Conservation (phyloP, 2,888 invertebrate species). For the Entomobrya proxima region DNA sequence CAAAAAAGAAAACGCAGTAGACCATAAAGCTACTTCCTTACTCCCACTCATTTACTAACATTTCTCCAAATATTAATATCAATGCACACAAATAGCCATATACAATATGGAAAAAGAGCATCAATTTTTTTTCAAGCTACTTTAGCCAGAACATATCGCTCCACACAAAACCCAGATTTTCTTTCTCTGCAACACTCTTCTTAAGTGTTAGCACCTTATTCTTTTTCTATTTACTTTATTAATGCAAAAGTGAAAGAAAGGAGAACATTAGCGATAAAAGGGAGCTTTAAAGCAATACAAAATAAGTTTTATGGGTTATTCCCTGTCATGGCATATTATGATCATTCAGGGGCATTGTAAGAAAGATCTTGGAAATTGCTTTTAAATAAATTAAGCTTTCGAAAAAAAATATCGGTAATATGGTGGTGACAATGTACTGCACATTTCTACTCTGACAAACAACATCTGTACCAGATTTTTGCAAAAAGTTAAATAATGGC, state of each 20-base stretch:
- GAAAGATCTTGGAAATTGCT: slow-evolving; percentile 20
- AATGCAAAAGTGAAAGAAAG: background rate
- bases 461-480: slow-evolving; percentile 46
- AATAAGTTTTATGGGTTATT: slow-evolving; percentile 37
- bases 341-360: background rate
- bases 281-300: slow-evolving; percentile 43
- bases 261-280: background rate
- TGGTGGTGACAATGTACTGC: background rate
- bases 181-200: background rate
- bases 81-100: too few relatives aligned
- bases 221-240: slow-evolving; percentile 14
- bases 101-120: too few relatives aligned
- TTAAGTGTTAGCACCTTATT: background rate
- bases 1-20: too few relatives aligned
- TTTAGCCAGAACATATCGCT: too few relatives aligned
- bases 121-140: too few relatives aligned
- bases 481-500: background rate
- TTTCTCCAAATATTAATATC: too few relatives aligned
- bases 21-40: too few relatives aligned
- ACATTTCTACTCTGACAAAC: slow-evolving; percentile 24
- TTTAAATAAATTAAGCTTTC: background rate
- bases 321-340: background rate
- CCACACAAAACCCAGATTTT: background rate
- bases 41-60: too few relatives aligned
- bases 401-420: background rate